Conservation (phyloP, 2,113 vertebrate genomes). For the Atherinomorus stipes region DNA sequence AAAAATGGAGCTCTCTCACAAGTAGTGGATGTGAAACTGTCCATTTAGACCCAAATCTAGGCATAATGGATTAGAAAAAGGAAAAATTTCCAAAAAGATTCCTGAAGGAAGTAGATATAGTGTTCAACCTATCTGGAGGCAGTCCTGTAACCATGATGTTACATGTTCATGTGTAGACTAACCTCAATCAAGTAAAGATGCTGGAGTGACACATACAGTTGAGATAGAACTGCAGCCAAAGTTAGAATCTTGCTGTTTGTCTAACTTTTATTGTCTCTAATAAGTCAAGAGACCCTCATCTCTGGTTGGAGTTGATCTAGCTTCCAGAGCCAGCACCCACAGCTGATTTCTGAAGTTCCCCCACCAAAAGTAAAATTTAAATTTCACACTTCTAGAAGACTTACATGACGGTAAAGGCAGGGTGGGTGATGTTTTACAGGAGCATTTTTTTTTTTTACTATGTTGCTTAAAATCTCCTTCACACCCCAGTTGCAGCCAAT, state of each 20-base stretch:
- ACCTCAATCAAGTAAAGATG: too few species aligned
- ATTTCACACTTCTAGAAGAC: background rate
- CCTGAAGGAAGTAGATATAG: background rate
- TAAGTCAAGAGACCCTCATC: too few species aligned
- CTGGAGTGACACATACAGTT: background rate
- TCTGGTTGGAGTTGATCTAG: background rate
- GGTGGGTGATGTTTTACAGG: too few species aligned
- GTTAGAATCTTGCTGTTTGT: too few species aligned
- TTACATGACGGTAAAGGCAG: too few species aligned
- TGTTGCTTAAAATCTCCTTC: too few species aligned
- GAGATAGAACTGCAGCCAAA: background rate
- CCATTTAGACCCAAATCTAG: background rate
- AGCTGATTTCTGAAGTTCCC: background rate
- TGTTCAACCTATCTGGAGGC: background rate
- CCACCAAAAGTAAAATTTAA: background rate
- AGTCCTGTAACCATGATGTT: background rate
- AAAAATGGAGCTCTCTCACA: background rate
- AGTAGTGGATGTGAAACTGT: background rate
- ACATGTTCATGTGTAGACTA: background rate
- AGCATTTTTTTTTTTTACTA: too few species aligned
- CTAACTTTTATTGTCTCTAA: too few species aligned
- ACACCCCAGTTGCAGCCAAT: too few species aligned
- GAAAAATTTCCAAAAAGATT: background rate
- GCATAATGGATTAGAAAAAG: background rate
- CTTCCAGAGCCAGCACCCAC: too few species aligned